Conservation (phyloP, 2,888 invertebrate genomes). For the Tipula vernalis region DNA sequence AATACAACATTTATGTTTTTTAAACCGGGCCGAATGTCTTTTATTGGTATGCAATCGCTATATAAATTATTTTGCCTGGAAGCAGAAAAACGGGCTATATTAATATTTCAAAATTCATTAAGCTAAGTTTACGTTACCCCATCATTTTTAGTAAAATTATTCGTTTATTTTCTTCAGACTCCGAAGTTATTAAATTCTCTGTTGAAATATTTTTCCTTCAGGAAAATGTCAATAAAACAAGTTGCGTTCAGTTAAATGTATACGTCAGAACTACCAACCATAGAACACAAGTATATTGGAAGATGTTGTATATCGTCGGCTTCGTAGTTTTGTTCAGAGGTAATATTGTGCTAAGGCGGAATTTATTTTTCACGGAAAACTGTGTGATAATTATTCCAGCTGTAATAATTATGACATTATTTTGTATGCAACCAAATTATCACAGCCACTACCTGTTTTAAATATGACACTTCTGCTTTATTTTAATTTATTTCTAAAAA, state of each 20-base stretch:
- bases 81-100: neutral
- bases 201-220: neutral
- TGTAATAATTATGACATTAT: too few species aligned
- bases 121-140: neutral
- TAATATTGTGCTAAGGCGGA: too few species aligned
- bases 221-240: neutral
- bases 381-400: too few species aligned
- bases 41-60: slow-evolving; percentile 44
- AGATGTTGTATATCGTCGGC: neutral
- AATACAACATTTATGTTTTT: slow-evolving; percentile 88
- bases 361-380: too few species aligned
- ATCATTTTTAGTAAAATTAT: neutral
- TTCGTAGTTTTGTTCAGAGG: neutral
- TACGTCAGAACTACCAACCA: neutral
- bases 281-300: neutral
- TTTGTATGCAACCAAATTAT: too few species aligned
- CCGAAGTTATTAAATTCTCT: neutral
- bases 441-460: too few species aligned
- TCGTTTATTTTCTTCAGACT: neutral
- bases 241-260: neutral
- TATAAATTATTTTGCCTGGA: slow-evolving; percentile 14
- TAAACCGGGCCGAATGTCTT: slow-evolving; percentile 81
- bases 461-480: too few species aligned
- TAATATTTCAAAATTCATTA: neutral
- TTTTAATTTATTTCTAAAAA: too few species aligned